These are phyloP conservation scores for Sinopyrophorus schimmeli DNA, from an alignment of 2,888 invertebrate species.

Conservation along the genomic window DNA sequence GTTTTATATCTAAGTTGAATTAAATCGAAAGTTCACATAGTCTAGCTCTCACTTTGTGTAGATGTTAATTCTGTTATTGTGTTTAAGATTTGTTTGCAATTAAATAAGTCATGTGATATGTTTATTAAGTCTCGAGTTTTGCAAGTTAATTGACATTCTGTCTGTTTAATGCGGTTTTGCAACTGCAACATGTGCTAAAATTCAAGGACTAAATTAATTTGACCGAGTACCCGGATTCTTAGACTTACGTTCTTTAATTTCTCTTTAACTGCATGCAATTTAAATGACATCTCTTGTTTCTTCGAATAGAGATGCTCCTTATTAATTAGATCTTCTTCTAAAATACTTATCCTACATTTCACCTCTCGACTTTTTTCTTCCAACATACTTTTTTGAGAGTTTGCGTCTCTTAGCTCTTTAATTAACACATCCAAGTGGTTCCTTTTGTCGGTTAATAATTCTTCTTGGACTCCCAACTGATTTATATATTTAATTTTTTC, in stretches of 20 bases:
- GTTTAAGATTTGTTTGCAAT: constrained; percentile 45
- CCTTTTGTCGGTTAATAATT: constrained; percentile 38
- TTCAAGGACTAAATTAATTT: too few species aligned
- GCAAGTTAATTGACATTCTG: constrained; percentile 34
- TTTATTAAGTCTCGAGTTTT: constrained; percentile 43
- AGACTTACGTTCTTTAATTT: constrained; percentile 45
- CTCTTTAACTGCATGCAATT: constrained; percentile 41
- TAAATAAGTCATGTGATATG: constrained; percentile 40
- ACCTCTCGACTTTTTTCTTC: constrained; percentile 43
- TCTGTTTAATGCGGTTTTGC: constrained; percentile 39
- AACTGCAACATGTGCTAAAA: constrained; percentile 45
- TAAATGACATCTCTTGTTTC: constrained; percentile 45
- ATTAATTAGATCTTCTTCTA: constrained; percentile 47
- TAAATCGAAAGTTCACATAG: too few species aligned
- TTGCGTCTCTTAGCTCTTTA: constrained; percentile 36
- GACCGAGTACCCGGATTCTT: too few species aligned
- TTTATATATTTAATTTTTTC: constrained; percentile 39
- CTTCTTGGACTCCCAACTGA: constrained; percentile 39
- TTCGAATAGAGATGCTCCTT: constrained; percentile 46
- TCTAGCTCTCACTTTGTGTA: too few species aligned
- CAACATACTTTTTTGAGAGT: constrained; percentile 34
- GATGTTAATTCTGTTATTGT: constrained; percentile 48
- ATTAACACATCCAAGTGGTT: constrained; percentile 32
- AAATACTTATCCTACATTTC: constrained; percentile 41
- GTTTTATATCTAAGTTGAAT: too few species aligned